Evolutionary conservation across 1,140 invertebrate genomes (phyloP).

Genomic region (Stratiolaelaps scimitus): DNA sequence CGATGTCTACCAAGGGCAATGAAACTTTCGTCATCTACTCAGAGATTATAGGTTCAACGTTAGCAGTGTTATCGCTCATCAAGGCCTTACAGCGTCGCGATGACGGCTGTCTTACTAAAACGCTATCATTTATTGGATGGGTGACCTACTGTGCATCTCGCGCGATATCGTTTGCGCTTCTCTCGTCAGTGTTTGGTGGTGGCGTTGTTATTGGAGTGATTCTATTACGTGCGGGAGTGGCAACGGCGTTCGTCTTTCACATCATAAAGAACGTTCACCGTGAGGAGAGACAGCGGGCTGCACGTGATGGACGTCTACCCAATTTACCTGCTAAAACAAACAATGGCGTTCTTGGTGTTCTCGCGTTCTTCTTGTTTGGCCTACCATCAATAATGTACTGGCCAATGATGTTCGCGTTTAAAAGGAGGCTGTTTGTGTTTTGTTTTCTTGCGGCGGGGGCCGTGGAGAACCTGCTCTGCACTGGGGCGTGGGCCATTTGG

Average conservation of each 20-base stretch:
- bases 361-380: constrained; percentile 37
- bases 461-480: constrained; percentile 35
- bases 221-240: constrained; percentile 33
- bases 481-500: constrained; percentile 32
- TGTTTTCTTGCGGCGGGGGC: constrained; percentile 33
- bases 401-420: constrained; percentile 38
- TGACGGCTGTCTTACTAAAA: constrained; percentile 36
- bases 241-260: constrained; percentile 3
- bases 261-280: constrained; percentile 5
- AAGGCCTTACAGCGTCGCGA: constrained; percentile 36
- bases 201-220: constrained; percentile 34
- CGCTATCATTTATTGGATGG: constrained; percentile 37
- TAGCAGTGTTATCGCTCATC: constrained; percentile 36
- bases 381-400: constrained; percentile 37
- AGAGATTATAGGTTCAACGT: constrained; percentile 35
- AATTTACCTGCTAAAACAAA: not conserved
- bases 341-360: constrained; percentile 26
- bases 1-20: not conserved
- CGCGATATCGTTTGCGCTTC: constrained; percentile 34
- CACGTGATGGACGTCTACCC: not conserved
- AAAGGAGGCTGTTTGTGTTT: constrained; percentile 34
- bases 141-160: constrained; percentile 35
- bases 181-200: constrained; percentile 32
- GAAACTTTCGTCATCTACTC: not conserved
- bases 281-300: not conserved